phyloP scores from a whole-genome alignment of 1,140 invertebrate species.

The Drosophila punjabiensis region DNA sequence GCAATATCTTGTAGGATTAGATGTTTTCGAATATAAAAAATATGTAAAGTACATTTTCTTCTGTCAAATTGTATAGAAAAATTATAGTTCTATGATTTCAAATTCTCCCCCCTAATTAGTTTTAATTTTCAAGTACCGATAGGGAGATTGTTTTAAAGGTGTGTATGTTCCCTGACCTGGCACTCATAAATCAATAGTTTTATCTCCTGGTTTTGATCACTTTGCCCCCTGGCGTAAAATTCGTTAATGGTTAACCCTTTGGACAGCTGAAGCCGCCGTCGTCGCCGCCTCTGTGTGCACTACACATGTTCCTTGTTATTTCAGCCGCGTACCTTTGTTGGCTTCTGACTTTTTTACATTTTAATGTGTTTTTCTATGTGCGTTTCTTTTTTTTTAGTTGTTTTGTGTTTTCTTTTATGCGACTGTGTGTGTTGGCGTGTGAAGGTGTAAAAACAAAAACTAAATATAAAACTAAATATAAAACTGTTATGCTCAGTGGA shows the following conservation, averaged over 20 bases:
- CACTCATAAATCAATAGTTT: conserved; percentile 9
- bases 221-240: conserved; percentile 6
- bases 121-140: background rate
- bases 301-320: conserved; percentile 60
- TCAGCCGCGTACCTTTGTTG: conserved; percentile 72
- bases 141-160: background rate
- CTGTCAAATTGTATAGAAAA: background rate
- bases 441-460: conserved; percentile 79
- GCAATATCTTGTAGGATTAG: background rate
- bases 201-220: conserved; percentile 9
- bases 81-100: background rate
- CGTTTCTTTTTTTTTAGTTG: conserved; percentile 2
- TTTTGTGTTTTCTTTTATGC: conserved; percentile 6
- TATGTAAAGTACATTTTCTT: background rate
- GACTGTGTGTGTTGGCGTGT: conserved; percentile 59
- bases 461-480: conserved; percentile 73
- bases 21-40: background rate
- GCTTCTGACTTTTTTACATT: conserved; percentile 77
- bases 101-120: background rate
- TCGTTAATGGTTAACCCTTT: conserved; percentile 7
- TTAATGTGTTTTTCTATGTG: conserved; percentile 61
- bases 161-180: background rate
- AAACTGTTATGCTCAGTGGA: conserved; percentile 82
- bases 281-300: conserved; percentile 26
- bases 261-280: conserved; percentile 12